phyloP scores from a whole-genome alignment of 2,888 invertebrate species.

The Hedychridium roseum region DNA sequence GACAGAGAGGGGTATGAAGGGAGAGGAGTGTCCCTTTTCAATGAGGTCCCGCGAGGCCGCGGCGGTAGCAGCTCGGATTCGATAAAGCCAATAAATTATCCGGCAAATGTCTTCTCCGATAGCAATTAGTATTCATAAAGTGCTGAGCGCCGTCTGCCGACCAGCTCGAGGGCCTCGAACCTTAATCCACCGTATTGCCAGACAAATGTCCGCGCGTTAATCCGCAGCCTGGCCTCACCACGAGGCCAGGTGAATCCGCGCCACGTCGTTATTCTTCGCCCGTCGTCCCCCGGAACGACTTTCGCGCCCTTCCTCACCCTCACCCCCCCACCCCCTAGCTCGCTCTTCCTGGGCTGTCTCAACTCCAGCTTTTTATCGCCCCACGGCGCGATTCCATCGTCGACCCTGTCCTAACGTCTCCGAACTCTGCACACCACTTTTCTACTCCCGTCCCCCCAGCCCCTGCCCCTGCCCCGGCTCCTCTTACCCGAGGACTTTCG shows the following conservation, averaged over 20 bases:
- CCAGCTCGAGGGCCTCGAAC: slow-evolving; percentile 13
- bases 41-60: slow-evolving; percentile 27
- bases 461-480: too few species aligned
- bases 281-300: neutral
- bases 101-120: slow-evolving; percentile 31
- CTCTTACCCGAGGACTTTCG: too few species aligned
- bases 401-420: too few species aligned
- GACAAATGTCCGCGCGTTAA: slow-evolving; percentile 7
- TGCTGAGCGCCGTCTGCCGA: slow-evolving; percentile 4
- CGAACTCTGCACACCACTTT: too few species aligned
- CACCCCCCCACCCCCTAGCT: too few species aligned
- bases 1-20: too few species aligned
- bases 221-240: slow-evolving; percentile 1
- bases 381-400: too few species aligned
- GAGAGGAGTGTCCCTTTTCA: slow-evolving; percentile 31
- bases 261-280: neutral
- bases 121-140: slow-evolving; percentile 44
- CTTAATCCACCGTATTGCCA: slow-evolving; percentile 31
- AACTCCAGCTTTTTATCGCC: neutral
- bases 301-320: neutral
- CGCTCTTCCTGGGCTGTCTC: neutral
- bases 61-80: slow-evolving; percentile 16
- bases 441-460: too few species aligned
- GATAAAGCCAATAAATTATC: slow-evolving; percentile 38
- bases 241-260: neutral